Base-by-base conservation (phyloP, 1,140 invertebrate genomes). In the Aphidius ervi region DNA sequence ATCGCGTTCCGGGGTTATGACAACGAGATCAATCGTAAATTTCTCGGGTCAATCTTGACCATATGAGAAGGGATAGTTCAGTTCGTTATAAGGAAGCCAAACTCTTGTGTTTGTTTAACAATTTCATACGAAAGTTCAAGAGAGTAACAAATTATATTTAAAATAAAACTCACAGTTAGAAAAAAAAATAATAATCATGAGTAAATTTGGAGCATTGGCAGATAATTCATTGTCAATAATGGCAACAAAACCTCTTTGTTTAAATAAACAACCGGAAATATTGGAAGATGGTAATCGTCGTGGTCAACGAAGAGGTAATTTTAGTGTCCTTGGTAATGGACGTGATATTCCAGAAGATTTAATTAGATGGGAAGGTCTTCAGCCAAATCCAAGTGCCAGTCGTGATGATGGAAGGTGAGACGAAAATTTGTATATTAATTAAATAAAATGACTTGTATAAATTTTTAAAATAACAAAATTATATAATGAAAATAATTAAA, bases 381-480 rank as follows among this genome's bases (percentile, higher is more conserved):
- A 65, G 37, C 65, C 65, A n/a, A 67, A 70, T 67, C 67, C 55
- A 40, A 68, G 62, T 45, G 62, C 67, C n/a, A 66, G 48, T 31
- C 62, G 43, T 40, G 63, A 68, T 60, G 45, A 60, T 41, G 59
- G 56, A 58, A 65, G 57, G 67, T 68, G 59, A 61, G 47, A 46
- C 16, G 16, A 16, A 16, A 16, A 16, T 16, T 16, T 16, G 1
- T 16, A 16, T 16, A 45, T 40, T 49, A 10, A 16, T 48, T 16
- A 5, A 49, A 43, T 43, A 39, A 58, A 55, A 40, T 43, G 41
- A 41, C 23, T 48, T 48, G 5, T 9, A 47, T 47, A 20, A 47
- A 39, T 53, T 56, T 43, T 42, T 42, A 6, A 56, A 56, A 20
- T 20, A 45, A 56, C 40, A 20, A 4, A 31, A 20, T 45, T 39